phyloP scores from a whole-genome alignment of 2,888 invertebrate species.

The Lithophane semibrunnea region DNA sequence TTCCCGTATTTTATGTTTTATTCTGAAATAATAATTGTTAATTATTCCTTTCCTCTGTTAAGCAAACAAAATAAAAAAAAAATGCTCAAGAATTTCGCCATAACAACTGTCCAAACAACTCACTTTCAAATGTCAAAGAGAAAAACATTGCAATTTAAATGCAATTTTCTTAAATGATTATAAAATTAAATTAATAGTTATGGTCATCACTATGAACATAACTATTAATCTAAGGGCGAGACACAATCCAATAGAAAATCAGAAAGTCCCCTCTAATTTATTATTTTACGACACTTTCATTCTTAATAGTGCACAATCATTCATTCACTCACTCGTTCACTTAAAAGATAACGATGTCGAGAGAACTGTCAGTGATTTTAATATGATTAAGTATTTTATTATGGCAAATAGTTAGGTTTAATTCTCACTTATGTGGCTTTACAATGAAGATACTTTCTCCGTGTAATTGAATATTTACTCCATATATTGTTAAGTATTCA shows the following conservation, averaged over 20 bases:
- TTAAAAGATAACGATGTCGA: conserved; percentile 20
- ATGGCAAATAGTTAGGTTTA: neutral
- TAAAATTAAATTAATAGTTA: neutral
- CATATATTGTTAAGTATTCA: neutral
- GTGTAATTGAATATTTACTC: conserved; percentile 26
- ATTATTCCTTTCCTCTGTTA: neutral
- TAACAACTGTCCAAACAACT: neutral
- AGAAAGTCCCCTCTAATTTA: conserved; percentile 35
- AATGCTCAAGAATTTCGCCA: neutral
- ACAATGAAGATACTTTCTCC: conserved; percentile 27
- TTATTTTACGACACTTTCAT: conserved; percentile 30
- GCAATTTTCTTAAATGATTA: neutral
- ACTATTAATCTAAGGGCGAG: neutral
- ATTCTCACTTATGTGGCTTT: neutral
- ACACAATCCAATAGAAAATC: conserved; percentile 37
- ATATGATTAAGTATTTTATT: neutral
- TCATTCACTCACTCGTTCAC: conserved; percentile 35
- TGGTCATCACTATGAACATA: neutral
- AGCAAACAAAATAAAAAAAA: neutral
- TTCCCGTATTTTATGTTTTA: too few species aligned
- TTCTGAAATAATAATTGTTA: neutral
- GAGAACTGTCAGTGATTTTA: conserved; percentile 19
- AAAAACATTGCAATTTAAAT: neutral
- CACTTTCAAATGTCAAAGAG: neutral
- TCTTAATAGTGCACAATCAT: conserved; percentile 24